Conservation (phyloP, 2,113 vertebrate species). For the Osmerus eperlanus region DNA sequence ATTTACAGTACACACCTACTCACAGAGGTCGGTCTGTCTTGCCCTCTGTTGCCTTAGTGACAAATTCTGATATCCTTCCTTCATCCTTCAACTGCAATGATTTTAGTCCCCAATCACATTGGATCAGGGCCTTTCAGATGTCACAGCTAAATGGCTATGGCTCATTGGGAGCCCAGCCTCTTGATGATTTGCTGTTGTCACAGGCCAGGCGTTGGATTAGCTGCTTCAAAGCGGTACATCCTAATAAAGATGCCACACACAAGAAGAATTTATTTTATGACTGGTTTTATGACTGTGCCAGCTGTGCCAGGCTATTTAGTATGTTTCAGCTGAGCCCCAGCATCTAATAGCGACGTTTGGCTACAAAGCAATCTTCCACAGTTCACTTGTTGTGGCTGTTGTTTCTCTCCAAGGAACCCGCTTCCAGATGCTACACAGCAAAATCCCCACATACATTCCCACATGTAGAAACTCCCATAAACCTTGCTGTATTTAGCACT, state of each 20-base stretch:
- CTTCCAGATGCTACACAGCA: constrained; percentile 28
- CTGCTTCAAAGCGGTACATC: constrained; percentile 3
- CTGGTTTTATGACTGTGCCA: constrained; percentile 4
- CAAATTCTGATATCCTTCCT: constrained; percentile 5
- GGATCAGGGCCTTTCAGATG: not conserved
- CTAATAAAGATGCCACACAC: too few species aligned
- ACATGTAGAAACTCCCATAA: not conserved
- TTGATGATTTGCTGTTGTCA: not conserved
- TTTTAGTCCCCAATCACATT: not conserved
- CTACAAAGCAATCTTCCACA: constrained; percentile 15
- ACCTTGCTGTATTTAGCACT: not conserved
- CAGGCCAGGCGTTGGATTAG: not conserved
- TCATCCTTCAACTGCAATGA: too few species aligned
- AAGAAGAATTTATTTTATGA: not conserved
- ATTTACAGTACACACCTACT: not conserved
- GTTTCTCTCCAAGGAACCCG: constrained; percentile 15
- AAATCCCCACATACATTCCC: not conserved
- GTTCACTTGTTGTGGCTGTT: constrained; percentile 36
- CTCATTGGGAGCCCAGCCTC: not conserved
- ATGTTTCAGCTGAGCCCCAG: not conserved
- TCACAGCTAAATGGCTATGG: not conserved
- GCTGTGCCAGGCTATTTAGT: not conserved
- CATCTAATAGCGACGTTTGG: not conserved
- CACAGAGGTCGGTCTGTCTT: constrained; percentile 74
- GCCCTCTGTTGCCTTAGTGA: constrained; percentile 40